Percentiles rank a stretch among this genome's conserved stretches.
phyloP scores from a whole-genome alignment of 2,113 vertebrate genomes.

The Bubo blakistoni region DNA sequence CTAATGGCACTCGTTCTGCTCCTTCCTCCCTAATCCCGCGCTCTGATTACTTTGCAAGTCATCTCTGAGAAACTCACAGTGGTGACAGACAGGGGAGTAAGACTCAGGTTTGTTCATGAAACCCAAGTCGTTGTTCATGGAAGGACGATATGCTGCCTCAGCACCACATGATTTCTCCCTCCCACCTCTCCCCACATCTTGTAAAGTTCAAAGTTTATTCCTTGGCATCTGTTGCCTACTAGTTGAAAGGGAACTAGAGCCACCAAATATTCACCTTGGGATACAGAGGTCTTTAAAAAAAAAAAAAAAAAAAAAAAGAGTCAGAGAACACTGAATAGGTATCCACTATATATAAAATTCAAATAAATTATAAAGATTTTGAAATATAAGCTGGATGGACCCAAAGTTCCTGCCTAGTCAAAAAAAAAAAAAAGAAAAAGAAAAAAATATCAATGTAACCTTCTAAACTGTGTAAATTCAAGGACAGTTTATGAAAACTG shows the following conservation, averaged over 20 bases:
- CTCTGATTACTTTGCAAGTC: not conserved
- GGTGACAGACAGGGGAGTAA: rapidly evolving
- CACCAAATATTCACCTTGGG: not conserved
- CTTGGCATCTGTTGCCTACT: not conserved
- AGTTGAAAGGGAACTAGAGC: not conserved
- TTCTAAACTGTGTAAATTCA: not conserved
- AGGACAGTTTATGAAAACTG: not conserved
- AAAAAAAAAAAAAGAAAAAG: not conserved
- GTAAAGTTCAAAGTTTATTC: constrained; percentile 26
- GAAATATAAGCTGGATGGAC: not conserved
- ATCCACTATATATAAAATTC: not conserved
- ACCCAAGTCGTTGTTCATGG: not conserved
- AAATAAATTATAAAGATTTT: not conserved
- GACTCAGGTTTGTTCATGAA: not conserved
- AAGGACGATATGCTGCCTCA: not conserved
- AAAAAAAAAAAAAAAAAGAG: no score
- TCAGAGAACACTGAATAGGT: not conserved
- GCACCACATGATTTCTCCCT: not conserved
- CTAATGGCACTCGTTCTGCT: not conserved
- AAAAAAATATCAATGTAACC: not conserved
- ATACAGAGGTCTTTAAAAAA: not conserved
- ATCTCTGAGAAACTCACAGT: not conserved
- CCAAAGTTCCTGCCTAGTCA: not conserved
- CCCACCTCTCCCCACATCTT: not conserved
- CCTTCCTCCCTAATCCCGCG: not conserved